Base-by-base conservation (phyloP, 2,888 invertebrate genomes). In the Miltochrista miniata region DNA sequence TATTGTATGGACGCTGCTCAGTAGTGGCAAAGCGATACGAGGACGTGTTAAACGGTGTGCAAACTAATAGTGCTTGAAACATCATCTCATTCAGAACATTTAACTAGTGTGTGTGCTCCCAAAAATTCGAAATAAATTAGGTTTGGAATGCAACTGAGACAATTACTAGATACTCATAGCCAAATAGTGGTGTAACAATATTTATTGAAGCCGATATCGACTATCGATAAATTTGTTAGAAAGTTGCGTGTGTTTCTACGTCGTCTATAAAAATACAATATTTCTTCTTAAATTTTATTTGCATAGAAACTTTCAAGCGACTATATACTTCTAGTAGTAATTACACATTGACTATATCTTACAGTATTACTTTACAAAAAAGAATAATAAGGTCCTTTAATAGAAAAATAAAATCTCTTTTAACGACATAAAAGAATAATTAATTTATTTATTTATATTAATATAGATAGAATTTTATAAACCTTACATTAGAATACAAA, bases 301-400 rank as follows among this genome's bases (percentile, higher is more conserved):
- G 84, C 86, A 86, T 87, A 85, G 76, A 87, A 85, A 87, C 72
- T 81, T 82, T 53, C 81, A 86, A 88, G 87, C 87, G 72, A 77
- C 73, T 83, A 84, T 69, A 70, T 72, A 75, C 68, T 62, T 71
- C 71, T 79, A 83, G 76, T 74, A 81, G 51, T 65, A 81, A 79
- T 81, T 83, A 85, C 77, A 82, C 76, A 78, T 70, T 82, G 82
- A 86, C 83, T 80, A 83, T 83, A 82, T 81, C 72, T 79, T 85
- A 84, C 84, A 87, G 73, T 81, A 84, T 82, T 82, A 81, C 67
- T 81, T 81, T 81, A 84, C 81, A 82, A 83, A 48, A 24, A 83
- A 70, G 63, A 74, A 73, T 57, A 71, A 64, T 74, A 79, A 83
- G 82, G 83, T 85, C 76, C 64, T 72, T 74, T 76, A 84, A 81